Base-by-base conservation (phyloP, 2,113 vertebrate genomes). In the Centropus unirufus region DNA sequence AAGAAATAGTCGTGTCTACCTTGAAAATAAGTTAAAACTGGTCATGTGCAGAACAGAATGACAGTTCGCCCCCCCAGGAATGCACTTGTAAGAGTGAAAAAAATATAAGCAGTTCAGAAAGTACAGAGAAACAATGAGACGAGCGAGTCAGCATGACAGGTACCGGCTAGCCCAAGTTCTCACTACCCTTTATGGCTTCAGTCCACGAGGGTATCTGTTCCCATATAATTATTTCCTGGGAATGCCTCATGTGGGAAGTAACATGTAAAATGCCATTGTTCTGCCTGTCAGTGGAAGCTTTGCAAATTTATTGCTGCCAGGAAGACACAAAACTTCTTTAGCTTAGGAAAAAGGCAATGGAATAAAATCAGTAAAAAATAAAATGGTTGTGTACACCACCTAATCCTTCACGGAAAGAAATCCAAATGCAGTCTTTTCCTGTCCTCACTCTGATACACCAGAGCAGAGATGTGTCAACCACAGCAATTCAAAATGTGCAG, bases 101-200 rank as follows among this genome's bases (percentile, higher is more conserved):
- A 81, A 74, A 44, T 44, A 67, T 40, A 59, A 77, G 61, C 0
- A 0, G 29, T 61, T 92, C 61, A 78, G 73, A 91, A 94, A 64
- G 29, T 46, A 36, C 47, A 89, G 68, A 69, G 73, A 89, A 93
- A 93, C 44, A 87, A 32, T 46, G 30, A 86, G 44, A 87, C 83
- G 73, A 83, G 23, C 36, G 2, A 93, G 69, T 95, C 89, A 95
- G 87, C 40, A 17, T 61, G 80, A 87, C 89, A 93, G 57, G 89
- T 90, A 95, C 83, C 64, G 66, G 52, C 89, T 91, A 64, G 93
- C 75, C 89, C 67, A 52, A 44, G 70, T 95, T 92, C 82, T 95
- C 68, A 73, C 64, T 75, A 20, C 39, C 29, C 40, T 74, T 76
- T 54, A 75, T 77, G 78, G 78, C 47, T 93, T 18, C 22, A 67